Evolutionary conservation across 2,797 vertebrate species (phyloP), one percentile per base, ranked within the genome.

Genomic region (Lutjanus argentimaculatus): DNA sequence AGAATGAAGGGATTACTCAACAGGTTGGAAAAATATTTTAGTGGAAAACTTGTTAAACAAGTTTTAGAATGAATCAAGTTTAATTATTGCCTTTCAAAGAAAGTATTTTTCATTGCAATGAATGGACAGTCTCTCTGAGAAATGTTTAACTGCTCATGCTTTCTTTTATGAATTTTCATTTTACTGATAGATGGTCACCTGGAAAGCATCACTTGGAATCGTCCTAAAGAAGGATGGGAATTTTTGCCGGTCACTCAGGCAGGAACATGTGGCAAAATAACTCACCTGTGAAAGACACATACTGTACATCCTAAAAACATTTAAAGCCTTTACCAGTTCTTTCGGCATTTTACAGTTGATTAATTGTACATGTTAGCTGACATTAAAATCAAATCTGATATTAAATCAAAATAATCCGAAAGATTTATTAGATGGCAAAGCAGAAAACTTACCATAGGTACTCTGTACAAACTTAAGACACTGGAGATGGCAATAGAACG

Each of bases 161-260:
- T 12, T 51, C 0, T 40, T 12, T 51, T 5, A 7, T 40, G 3
- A 1, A 40, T 49, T 42, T 25, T 52, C 6, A 64, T 22, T n/a
- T 16, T 51, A 0, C 10, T 42, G 10, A 30, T 2, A 17, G 8
- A 21, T 6, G 30, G 65, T 75, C 59, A 94, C 92, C 88, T 91
- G 93, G 69, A 92, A 90, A 36, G 79, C 80, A 66, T 94, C 92
- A 75, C 88, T 94, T 45, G 93, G 92, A 25, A 93, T 91, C 22
- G 93, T 94, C 72, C 86, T 85, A 25, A 83, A 88, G 64, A 88
- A 85, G 11, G 86, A 83, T 52, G 86, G 83, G 70, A 83, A 88
- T 53, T 45, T 67, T 51, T 77, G 73, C 9, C 73, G 80, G 64
- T 88, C 53, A 83, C 83, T 88, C 53, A 88, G 77, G 40, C 86